These are phyloP conservation scores for Timema cristinae DNA, from an alignment of 2,888 invertebrate species.

Conservation along the genomic window DNA sequence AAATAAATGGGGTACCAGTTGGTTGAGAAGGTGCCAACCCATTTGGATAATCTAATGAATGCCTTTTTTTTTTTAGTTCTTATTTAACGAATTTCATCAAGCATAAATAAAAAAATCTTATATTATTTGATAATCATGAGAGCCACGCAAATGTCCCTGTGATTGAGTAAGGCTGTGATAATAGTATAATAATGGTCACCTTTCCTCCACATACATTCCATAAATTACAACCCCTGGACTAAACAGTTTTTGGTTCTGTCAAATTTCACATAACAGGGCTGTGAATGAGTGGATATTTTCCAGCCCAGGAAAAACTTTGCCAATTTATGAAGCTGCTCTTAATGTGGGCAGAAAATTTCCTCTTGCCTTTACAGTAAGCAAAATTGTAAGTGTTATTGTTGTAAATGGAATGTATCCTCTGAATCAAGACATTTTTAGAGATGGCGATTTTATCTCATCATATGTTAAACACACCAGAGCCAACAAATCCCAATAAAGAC, in stretches of 20 bases:
- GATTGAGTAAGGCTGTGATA: constrained; percentile 33
- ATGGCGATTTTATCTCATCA: constrained; percentile 1
- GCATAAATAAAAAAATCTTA: background rate
- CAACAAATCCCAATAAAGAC: too few relatives aligned
- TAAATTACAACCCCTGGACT: constrained; percentile 40
- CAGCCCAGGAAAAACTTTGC: background rate
- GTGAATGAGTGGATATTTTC: constrained; percentile 9
- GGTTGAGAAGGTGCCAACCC: constrained; percentile 31
- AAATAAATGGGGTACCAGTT: constrained; percentile 33
- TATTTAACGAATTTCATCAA: constrained; percentile 28
- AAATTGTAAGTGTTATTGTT: background rate
- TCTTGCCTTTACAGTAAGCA: background rate
- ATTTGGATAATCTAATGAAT: constrained; percentile 23
- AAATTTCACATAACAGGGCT: constrained; percentile 33
- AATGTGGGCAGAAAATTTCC: background rate
- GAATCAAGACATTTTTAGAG: constrained; percentile 9
- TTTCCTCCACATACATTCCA: constrained; percentile 42
- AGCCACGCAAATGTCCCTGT: constrained; percentile 13
- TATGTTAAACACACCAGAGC: too few relatives aligned
- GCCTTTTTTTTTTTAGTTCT: constrained; percentile 13
- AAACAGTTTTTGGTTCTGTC: constrained; percentile 38
- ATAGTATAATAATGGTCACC: constrained; percentile 40
- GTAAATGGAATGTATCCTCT: constrained; percentile 7
- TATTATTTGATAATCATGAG: constrained; percentile 19
- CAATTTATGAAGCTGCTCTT: background rate